Evolutionary conservation across 1,140 invertebrate species (phyloP), one percentile per base, ranked within the genome.

Genomic region (Drosophila chauvacae): DNA sequence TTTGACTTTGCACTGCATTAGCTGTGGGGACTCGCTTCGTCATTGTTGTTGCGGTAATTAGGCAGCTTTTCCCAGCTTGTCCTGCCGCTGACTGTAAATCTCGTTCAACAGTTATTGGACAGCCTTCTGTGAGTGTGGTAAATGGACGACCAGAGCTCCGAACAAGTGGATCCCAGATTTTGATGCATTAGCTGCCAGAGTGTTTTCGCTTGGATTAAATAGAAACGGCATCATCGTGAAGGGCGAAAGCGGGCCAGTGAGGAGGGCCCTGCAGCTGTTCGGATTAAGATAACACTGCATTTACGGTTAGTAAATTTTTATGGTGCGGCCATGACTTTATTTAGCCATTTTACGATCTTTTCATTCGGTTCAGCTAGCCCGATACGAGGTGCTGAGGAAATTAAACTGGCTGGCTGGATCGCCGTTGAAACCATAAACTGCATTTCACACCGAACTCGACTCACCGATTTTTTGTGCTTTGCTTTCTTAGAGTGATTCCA

Each of bases 1-100:
- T 86, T 85, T 90, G 84, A 85, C 84, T 90, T 81, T 75, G 85
- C 66, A 77, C 66, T 90, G 84, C 84, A 80, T 88, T 88, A 87
- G 77, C 77, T 50, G 82, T 28, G 48, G 82, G 59, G 37, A 41
- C 65, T 66, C 77, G 79, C 61, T 63, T 58, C 77, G 74, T 47
- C 57, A 81, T 72, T 73, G 73, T 85, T 76, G 69, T 55, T 65
- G 50, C 63, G 68, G 80, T 86, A 86, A 86, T 86, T 86, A 86
- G 83, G 76, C 84, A 79, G 83, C 83, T 88, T 70, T 88, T 66
- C 57, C 62, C 64, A 45, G 51, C 30, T 72, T 48, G 44, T 68
- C 39, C 37, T 56, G 23, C 45, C 45, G 20, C 37, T 20, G 44
- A 59, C 73, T 77, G 74, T 77, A 77, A 77, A 77, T 77, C 74